Evolutionary conservation across 2,113 vertebrate species (phyloP), one percentile per base, ranked within the genome.

Genomic region (Tetrax tetrax): DNA sequence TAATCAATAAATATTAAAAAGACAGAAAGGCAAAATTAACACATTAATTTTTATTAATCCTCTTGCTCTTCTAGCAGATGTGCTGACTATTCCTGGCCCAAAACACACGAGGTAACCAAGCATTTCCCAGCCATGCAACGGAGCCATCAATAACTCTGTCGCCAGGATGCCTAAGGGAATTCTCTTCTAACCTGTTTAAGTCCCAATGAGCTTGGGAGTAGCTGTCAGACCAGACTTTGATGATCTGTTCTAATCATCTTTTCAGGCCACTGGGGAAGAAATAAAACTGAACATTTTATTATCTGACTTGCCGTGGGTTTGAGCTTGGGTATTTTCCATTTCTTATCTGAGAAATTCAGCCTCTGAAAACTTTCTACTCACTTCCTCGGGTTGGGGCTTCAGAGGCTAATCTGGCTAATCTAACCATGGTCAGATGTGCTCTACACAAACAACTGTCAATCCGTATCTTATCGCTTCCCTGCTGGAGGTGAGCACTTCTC

Each of bases 121-220:
- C 33, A 48, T 64, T 81, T 83, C 50, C 45, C 74, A 65, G 43
- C 10, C 28, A 80, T 2, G 2, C 43, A 81, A 56, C 0, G 0
- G 33, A 87, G 48, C 33, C 69, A 89, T 94, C 80, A 81, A 85
- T 92, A 93, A 81, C 35, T 53, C 60, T 65, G 54, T 70, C 2
- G 0, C 65, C 64, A 87, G 20, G 47, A 41, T n/a, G 70, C 95
- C 61, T 57, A 13, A 51, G 57, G 86, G 69, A 89, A 93, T 83
- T 83, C 68, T 93, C 65, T 89, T 48, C 83, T 94, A 94, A 95
- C 22, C 33, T 41, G 41, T 53, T 94, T 93, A 96, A 90, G 38
- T 64, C 31, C 50, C 53, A 71, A 12, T 53, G 69, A 93, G 25
- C 23, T 68, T 75, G 72, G 33, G 12, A 88, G 41, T 22, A 94